These are phyloP conservation scores for Lagopus muta DNA, from an alignment of 2,113 vertebrate species.

Conservation along the genomic window DNA sequence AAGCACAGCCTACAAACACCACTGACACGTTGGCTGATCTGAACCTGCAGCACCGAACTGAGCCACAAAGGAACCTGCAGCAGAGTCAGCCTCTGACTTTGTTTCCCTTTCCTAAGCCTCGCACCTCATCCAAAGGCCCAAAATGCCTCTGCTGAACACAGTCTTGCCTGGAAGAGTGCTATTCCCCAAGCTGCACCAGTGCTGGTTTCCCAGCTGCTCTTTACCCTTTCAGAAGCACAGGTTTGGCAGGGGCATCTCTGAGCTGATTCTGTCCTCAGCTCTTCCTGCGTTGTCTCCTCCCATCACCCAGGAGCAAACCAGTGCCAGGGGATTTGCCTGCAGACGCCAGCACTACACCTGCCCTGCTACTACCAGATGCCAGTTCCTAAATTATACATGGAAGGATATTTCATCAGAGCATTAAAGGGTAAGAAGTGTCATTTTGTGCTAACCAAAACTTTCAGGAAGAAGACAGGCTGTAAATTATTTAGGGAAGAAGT, in stretches of 20 bases:
- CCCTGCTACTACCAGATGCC: conserved; percentile 62
- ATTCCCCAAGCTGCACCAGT: not conserved
- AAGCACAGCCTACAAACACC: not conserved
- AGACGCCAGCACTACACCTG: conserved; percentile 20
- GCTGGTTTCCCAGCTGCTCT: not conserved
- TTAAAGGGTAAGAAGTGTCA: conserved; percentile 66
- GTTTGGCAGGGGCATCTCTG: not conserved
- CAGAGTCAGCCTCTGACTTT: not conserved
- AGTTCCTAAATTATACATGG: conserved; percentile 60
- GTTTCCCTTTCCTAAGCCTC: not conserved
- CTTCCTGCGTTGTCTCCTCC: not conserved
- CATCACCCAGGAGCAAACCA: not conserved
- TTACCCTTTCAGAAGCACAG: not conserved
- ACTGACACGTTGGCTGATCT: rapidly evolving
- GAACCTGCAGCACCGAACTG: not conserved
- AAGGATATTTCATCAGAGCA: conserved; percentile 67
- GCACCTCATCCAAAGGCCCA: not conserved
- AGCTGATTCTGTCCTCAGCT: not conserved
- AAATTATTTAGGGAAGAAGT: conserved; percentile 74
- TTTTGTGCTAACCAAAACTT: conserved; percentile 61
- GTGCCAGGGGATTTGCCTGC: conserved; percentile 17
- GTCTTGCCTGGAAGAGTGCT: not conserved
- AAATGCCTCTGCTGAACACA: not conserved
- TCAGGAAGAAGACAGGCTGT: conserved; percentile 61
- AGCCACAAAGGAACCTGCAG: not conserved